phyloP scores from a whole-genome alignment of 2,797 vertebrate species.

The Catharus ustulatus region DNA sequence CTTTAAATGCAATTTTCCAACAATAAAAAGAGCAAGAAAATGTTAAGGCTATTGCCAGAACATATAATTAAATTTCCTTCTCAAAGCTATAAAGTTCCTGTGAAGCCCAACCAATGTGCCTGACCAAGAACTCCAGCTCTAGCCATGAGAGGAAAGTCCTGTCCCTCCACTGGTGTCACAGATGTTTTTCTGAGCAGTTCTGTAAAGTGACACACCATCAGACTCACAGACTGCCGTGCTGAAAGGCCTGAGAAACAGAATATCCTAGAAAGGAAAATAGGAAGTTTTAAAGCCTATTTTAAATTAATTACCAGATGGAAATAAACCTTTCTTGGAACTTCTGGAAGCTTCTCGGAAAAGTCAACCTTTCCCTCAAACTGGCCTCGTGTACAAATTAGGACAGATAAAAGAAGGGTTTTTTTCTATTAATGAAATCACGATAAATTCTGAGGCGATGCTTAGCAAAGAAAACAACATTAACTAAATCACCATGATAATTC shows the following conservation, averaged over 20 bases:
- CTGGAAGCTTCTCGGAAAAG: neutral
- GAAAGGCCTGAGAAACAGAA: neutral
- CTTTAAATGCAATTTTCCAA: neutral
- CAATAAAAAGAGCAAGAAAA: neutral
- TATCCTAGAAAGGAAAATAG: neutral
- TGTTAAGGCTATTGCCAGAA: neutral
- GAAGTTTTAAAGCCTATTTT: neutral
- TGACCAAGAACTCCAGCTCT: neutral
- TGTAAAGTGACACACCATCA: neutral
- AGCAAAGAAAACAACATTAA: neutral
- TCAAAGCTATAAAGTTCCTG: neutral
- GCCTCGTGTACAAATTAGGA: neutral
- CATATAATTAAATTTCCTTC: neutral
- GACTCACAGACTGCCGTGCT: neutral
- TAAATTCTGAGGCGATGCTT: neutral
- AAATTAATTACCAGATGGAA: constrained; percentile 8
- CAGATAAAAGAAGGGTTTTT: neutral
- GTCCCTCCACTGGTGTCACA: neutral
- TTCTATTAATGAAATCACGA: neutral
- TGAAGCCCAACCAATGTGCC: neutral
- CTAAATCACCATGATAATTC: neutral
- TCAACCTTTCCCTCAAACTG: neutral
- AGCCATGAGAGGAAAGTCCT: neutral
- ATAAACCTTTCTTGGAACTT: neutral
- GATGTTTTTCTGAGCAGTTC: neutral